Evolutionary conservation across 2,888 invertebrate species (phyloP).

Genomic region (Thereva nobilitata): DNA sequence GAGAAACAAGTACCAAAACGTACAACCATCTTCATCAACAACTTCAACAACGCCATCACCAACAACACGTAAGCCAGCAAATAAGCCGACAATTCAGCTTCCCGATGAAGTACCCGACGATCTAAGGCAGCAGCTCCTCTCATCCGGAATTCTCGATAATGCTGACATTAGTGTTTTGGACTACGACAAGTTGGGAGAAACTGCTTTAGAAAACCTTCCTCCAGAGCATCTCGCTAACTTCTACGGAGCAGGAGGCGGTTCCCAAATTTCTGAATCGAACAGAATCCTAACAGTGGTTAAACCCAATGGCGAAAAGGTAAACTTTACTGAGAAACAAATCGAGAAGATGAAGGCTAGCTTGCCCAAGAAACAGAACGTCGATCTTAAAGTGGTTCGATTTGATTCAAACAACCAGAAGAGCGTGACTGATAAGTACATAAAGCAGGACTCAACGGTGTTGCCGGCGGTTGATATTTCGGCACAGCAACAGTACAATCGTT

Average conservation of each 20-base stretch:
- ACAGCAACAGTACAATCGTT: slow-evolving; percentile 78
- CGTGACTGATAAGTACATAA: slow-evolving; percentile 72
- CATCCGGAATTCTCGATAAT: slow-evolving; percentile 84
- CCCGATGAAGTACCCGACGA: slow-evolving; percentile 91
- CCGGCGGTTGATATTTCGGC: slow-evolving; percentile 75
- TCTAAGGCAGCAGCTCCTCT: slow-evolving; percentile 76
- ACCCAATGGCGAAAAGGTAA: slow-evolving; percentile 65
- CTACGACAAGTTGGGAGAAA: slow-evolving; percentile 86
- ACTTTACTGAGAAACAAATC: slow-evolving; percentile 61
- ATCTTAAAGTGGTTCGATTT: slow-evolving; percentile 84
- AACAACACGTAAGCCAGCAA: slow-evolving; percentile 47
- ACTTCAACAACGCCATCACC: slow-evolving; percentile 43
- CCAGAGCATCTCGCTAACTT: slow-evolving; percentile 86
- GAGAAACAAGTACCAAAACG: slow-evolving; percentile 24
- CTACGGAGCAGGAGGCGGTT: slow-evolving; percentile 79
- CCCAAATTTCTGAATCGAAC: slow-evolving; percentile 73
- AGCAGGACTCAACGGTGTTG: slow-evolving; percentile 72
- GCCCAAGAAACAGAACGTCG: slow-evolving; percentile 66
- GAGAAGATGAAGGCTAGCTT: slow-evolving; percentile 52
- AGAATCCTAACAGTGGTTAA: slow-evolving; percentile 69
- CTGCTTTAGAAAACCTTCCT: slow-evolving; percentile 78
- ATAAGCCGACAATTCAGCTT: slow-evolving; percentile 63
- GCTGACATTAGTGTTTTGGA: slow-evolving; percentile 86
- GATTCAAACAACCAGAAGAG: slow-evolving; percentile 76
- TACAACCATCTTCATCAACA: slow-evolving; percentile 13